Base-by-base conservation (phyloP, 64 coral and sea anemone species). In the Catalaphyllia jardinei region DNA sequence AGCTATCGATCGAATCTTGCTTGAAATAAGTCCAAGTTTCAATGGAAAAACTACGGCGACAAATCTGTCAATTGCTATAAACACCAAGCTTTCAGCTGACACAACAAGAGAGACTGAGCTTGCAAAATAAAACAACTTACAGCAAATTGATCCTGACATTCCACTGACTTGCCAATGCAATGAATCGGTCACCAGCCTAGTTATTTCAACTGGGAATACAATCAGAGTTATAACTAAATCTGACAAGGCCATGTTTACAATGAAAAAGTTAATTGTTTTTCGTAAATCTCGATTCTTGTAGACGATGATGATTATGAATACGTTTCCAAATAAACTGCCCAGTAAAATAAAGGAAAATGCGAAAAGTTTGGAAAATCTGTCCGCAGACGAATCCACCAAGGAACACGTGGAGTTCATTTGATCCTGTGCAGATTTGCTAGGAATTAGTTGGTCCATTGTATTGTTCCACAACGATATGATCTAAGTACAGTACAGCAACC, bases 211-310 rank as follows among this genome's bases (percentile, higher is more conserved):
- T 8, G 74, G 74, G 8, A 50, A 1, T 8, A 30, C 35, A 8
- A 50, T 24, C 6, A 77, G 39, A 10, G 74, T 39, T 0, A 52
- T 52, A 42, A 77, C 74, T 17, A 77, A 50, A 38, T 77, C 74
- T 12, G 74, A 77, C 20, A 77, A 4, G 10, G 39, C 74, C 74
- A 77, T 77, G 38, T 77, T 77, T 1, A 77, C 74, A 18, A 77
- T 77, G 33, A 77, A 77, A 50, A n/a, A 77, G 35, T 77, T 77
- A 4, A 77, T 30, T 50, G 74, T 77, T 38, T 49, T 77, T 19
- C 39, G 33, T 50, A 77, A 77, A 24, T 77, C 74, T 50, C 22
- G 14, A 16, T 17, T 2, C 22, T 77, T 77, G 74, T 24, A 52
- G 22, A 77, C 74, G 33, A 77, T 50, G 54, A 57, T 57, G 8